phyloP scores from a whole-genome alignment of 2,888 invertebrate genomes.

The Agrenia bidenticulata region DNA sequence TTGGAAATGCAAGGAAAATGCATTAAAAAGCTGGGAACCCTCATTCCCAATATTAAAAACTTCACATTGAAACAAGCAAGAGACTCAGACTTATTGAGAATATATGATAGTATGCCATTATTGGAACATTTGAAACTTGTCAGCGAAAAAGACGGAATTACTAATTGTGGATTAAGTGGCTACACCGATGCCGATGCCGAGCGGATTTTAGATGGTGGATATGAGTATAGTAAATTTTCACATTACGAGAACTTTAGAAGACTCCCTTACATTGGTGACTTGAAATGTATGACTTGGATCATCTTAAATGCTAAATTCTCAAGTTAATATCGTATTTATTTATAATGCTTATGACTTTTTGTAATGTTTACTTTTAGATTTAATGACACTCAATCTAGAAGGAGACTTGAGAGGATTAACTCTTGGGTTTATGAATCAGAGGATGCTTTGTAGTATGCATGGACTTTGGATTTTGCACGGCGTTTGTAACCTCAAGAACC shows the following conservation, averaged over 20 bases:
- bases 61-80: not conserved
- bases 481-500: not conserved
- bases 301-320: no score
- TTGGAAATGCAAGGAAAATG: not conserved
- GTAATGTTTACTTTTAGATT: constrained; percentile 7
- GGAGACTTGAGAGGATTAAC: not conserved
- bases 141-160: not conserved
- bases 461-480: constrained; percentile 12
- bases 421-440: not conserved
- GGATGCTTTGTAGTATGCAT: not conserved
- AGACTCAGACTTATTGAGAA: constrained; percentile 5
- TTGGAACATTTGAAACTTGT: not conserved
- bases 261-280: constrained; percentile 7
- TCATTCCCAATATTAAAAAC: not conserved
- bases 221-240: not conserved
- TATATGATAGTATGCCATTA: constrained; percentile 1
- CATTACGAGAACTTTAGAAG: constrained; percentile 2
- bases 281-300: constrained; percentile 6
- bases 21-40: not conserved
- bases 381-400: not conserved
- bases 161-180: constrained; percentile 3
- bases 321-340: constrained; percentile 2
- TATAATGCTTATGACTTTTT: not conserved
- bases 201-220: not conserved
- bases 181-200: constrained; percentile 1